A percentile compares a stretch with the other conserved stretches of the same genome.
Conservation (phyloP, 1,140 invertebrate species). For the Trachymyrmex septentrionalis region DNA sequence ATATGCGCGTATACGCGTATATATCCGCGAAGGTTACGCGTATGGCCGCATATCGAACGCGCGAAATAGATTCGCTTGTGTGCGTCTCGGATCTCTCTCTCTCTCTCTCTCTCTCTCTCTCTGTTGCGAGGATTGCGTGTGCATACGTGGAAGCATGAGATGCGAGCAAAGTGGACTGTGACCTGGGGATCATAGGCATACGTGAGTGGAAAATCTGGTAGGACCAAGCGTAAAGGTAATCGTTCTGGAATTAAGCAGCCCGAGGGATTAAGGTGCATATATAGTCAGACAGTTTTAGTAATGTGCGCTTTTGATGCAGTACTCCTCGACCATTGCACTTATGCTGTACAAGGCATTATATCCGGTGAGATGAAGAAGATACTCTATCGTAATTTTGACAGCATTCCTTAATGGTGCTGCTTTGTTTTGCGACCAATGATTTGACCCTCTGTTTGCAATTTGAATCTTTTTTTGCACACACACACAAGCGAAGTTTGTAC, state of each 20-base stretch:
- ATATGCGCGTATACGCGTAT: background rate
- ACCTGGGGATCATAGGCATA: conserved; percentile 45
- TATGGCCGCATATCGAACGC: conserved; percentile 23
- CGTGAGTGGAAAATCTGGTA: conserved; percentile 64
- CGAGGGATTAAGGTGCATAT: conserved; percentile 55
- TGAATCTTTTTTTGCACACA: too few relatives aligned
- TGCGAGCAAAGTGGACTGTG: conserved; percentile 29
- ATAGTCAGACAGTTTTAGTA: conserved; percentile 37
- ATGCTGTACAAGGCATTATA: background rate
- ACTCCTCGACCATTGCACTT: background rate
- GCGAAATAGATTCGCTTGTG: background rate
- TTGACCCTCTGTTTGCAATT: background rate
- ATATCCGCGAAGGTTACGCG: background rate
- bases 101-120: conserved; percentile 29
- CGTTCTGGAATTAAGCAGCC: conserved; percentile 63
- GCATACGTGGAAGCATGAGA: background rate
- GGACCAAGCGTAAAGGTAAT: conserved; percentile 63
- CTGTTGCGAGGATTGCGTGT: background rate
- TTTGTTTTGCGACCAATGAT: background rate
- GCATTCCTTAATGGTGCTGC: background rate
- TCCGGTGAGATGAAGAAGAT: background rate
- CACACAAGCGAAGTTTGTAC: too few relatives aligned
- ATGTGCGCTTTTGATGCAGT: conserved; percentile 5
- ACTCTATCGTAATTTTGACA: background rate
- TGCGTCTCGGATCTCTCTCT: conserved; percentile 27